Evolutionary conservation across 2,113 vertebrate species (phyloP).

Genomic region (Pontoporia blainvillei): DNA sequence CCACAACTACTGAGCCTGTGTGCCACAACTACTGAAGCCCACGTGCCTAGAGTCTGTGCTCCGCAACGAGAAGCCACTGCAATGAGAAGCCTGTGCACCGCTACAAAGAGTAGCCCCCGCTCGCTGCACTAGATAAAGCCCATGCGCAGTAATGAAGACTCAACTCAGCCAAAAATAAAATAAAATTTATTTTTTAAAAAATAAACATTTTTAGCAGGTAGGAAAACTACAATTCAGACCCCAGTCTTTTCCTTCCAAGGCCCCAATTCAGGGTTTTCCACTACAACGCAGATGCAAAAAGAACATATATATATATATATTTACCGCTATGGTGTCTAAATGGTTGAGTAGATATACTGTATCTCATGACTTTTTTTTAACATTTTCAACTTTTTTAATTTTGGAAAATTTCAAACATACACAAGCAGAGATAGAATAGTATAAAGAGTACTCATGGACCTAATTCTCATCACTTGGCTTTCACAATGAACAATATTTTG

Average conservation of each 20-base stretch:
- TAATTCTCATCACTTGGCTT: not conserved
- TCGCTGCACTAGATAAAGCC: no score
- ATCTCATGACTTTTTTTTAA: not conserved
- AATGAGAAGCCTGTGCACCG: no score
- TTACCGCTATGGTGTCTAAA: not conserved
- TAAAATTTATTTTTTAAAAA: no score
- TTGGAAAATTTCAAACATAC: not conserved
- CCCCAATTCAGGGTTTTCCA: not conserved
- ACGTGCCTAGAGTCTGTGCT: no score
- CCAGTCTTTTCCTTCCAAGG: not conserved
- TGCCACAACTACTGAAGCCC: no score
- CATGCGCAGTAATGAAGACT: no score
- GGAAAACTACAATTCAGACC: not conserved
- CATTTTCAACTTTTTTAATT: not conserved
- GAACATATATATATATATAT: not conserved
- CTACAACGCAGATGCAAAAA: not conserved
- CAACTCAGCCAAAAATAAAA: no score
- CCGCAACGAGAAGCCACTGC: no score
- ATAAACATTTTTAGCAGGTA: not conserved
- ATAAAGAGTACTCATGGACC: not conserved
- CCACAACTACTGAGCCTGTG: no score
- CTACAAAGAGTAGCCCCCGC: no score
- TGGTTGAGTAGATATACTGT: not conserved
- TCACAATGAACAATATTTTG: not conserved
- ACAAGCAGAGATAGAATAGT: not conserved